These are phyloP conservation scores for Drosophila carrolli DNA, from an alignment of 1,140 invertebrate genomes.

Conservation along the genomic window DNA sequence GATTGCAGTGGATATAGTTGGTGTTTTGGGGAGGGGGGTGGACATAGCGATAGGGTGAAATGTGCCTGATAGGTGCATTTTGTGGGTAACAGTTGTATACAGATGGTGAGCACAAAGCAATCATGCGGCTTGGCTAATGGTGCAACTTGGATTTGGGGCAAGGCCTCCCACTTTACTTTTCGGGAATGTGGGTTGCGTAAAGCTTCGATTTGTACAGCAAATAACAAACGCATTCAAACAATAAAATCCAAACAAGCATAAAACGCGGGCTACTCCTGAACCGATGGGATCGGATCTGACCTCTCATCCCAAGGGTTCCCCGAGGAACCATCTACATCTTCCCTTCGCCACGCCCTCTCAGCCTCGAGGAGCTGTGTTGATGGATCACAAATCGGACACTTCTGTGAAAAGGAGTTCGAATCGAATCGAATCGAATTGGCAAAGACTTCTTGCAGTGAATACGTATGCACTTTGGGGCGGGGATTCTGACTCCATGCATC, in stretches of 20 bases:
- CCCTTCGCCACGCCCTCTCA: conserved; percentile 44
- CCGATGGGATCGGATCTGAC: conserved; percentile 7
- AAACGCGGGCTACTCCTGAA: conserved; percentile 24
- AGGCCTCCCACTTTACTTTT: conserved; percentile 2
- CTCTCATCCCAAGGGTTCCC: background rate
- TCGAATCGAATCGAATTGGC: conserved; percentile 5
- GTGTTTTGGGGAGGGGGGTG: conserved; percentile 9
- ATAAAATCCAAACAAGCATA: conserved; percentile 79
- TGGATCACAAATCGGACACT: conserved; percentile 39
- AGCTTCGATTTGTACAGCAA: conserved; percentile 67
- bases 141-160: conserved; percentile 25
- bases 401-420: conserved; percentile 14
- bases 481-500: conserved; percentile 35
- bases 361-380: background rate
- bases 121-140: conserved; percentile 33
- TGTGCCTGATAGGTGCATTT: conserved; percentile 39
- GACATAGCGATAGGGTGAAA: conserved; percentile 31
- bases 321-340: background rate
- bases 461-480: conserved; percentile 35
- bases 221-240: conserved; percentile 62
- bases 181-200: conserved; percentile 15
- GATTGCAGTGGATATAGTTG: conserved; percentile 31
- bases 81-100: conserved; percentile 10
- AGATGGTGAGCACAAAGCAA: conserved; percentile 39
- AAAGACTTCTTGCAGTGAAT: conserved; percentile 26